Base-by-base conservation (phyloP, 1,140 invertebrate species). In the Hyles euphorbiae region DNA sequence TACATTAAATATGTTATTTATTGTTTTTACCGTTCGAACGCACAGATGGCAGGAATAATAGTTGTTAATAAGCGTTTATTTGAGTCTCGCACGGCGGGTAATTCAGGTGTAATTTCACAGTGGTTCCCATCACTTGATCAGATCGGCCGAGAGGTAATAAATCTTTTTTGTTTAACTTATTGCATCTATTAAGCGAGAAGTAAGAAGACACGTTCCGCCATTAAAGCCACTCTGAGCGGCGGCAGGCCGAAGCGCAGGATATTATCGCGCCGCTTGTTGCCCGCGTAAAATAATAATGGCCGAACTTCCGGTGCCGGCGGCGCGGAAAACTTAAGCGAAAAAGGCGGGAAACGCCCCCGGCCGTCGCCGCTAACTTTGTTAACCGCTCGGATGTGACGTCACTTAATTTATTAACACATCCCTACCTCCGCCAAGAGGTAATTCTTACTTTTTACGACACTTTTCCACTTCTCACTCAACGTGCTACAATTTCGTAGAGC, bases 221-320 rank as follows among this genome's bases (percentile, higher is more conserved):
- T 87, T 86, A 86, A 78, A 78, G 74, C 64, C 60, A 70, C 68
- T 72, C 75, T 72, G 56, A 72, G 73, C 65, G 67, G 70, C 70
- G 76, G 67, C 72, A 67, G 74, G 76, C 70, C 68, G 74, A 74
- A 73, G 70, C 73, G 75, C 70, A 64, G 81, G 78, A 85, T 89
- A 90, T 90, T 89, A 90, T 90, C 89, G 87, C 88, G 76, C 87
- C 83, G 89, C 88, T 90, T 90, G 89, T 90, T 88, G 83, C 74
- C 86, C 85, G 89, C 89, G 88, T 90, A 89, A 90, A 90, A 89
- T 90, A 89, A 89, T 90, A 90, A 90, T 89, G 86, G 86, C 72
- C 74, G 81, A 90, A 90, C 81, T 90, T 89, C 87, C 82, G 78
- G 67, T 72, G 79, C 81, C 83, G 70, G 73, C 72, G 76, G 79